A percentile compares a stretch with the other conserved stretches of the same genome.
These are phyloP conservation scores for Polydesmus complanatus DNA, from an alignment of 2,888 invertebrate species.

Conservation along the genomic window DNA sequence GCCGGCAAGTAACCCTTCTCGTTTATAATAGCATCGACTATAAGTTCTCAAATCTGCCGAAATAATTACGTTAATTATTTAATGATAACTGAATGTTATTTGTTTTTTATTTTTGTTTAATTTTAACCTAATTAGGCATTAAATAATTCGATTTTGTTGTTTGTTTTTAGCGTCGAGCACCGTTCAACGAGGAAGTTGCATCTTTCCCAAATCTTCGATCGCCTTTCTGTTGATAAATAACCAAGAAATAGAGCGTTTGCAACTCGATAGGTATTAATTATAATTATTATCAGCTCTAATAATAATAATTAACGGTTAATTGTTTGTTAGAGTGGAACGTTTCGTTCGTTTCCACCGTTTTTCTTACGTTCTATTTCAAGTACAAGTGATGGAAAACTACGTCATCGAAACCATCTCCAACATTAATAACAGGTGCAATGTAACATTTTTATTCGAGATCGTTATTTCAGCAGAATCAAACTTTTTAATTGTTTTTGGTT, in stretches of 20 bases:
- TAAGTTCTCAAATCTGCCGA: too few species aligned
- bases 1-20: too few species aligned
- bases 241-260: background rate
- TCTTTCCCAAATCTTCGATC: slow-evolving; percentile 2
- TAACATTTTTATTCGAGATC: background rate
- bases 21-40: too few species aligned
- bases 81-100: too few species aligned
- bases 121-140: too few species aligned
- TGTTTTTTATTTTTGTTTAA: too few species aligned
- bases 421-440: background rate
- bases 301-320: background rate
- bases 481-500: background rate
- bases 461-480: background rate
- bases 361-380: background rate
- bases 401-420: background rate
- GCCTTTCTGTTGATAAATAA: slow-evolving; percentile 1
- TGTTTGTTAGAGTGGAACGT: background rate
- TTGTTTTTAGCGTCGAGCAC: background rate
- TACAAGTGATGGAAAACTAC: background rate
- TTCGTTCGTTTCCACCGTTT: background rate
- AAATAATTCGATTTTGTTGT: too few species aligned
- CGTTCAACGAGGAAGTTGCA: background rate
- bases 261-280: background rate
- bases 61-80: too few species aligned
- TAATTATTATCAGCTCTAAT: too few species aligned